Base-by-base conservation (phyloP, 1,140 invertebrate species). In the Cephus cinctus region DNA sequence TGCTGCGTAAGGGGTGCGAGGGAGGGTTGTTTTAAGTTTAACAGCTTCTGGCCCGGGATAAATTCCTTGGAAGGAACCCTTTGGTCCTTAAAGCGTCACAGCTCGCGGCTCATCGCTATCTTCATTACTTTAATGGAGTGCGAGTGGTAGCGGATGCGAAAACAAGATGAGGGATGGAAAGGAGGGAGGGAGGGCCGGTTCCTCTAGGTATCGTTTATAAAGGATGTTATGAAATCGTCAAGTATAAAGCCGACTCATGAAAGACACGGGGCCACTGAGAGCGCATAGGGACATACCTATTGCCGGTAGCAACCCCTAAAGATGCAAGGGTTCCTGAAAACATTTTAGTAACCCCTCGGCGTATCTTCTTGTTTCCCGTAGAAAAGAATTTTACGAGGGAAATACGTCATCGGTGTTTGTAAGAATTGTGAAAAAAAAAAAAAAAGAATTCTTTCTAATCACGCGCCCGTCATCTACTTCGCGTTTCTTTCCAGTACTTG, bases 71-170 rank as follows among this genome's bases (percentile, higher is more conserved):
- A 70, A 67, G 67, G 54, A 64, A 63, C 64, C 61, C 56, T 69
- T 67, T 68, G 61, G 62, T 52, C 32, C 20, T 41, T 49, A 36
- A 15, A 15, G 23, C 39, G 20, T 30, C 49, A 45, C 46, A 43
- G 27, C 47, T 47, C 49, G 36, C 54, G 59, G 52, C 35, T 59
- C 57, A 54, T 49, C 52, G 58, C 61, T 67, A 65, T 73, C 68
- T 75, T 75, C 72, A 75, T 75, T 75, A 75, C 67, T 71, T 72
- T 73, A 75, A 75, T 75, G 71, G 71, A 73, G 65, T 54, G 50
- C 51, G 50, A 54, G 56, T 60, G 59, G 55, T 56, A 54, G 51
- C 25, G 41, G 56, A 57, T 60, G 54, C 57, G 54, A 52, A 58
- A 54, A n/a, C n/a, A n/a, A 57, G 53, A 23, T 43, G 47, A 45